These are phyloP conservation scores for Scaptomyza hsui DNA, from an alignment of 1,140 invertebrate species.

Conservation along the genomic window DNA sequence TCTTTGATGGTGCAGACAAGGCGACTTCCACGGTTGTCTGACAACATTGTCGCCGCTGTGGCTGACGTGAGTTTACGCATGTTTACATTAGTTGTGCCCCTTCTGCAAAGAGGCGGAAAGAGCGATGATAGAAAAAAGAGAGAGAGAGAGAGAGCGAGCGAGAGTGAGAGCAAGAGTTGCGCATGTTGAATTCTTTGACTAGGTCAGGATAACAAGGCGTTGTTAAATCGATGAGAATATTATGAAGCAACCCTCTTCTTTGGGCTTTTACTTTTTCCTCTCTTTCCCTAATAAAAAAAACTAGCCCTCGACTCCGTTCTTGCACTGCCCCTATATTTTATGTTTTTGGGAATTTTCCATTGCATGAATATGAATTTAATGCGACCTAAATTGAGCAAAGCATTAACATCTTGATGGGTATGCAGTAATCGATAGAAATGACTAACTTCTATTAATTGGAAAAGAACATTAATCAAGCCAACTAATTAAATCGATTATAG, in stretches of 20 bases:
- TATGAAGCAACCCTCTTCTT: constrained; percentile 23
- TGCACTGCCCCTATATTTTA: neutral
- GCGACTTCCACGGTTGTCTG: constrained; percentile 5
- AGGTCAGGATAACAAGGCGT: constrained; percentile 62
- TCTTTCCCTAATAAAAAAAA: neutral
- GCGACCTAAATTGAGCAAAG: neutral
- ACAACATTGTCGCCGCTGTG: constrained; percentile 11
- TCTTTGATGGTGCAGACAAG: constrained; percentile 23
- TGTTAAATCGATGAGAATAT: constrained; percentile 71
- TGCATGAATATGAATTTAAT: constrained; percentile 37
- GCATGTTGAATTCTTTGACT: constrained; percentile 53
- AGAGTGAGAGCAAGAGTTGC: constrained; percentile 30
- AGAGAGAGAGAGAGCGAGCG: constrained; percentile 7
- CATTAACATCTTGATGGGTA: neutral
- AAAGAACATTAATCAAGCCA: too few relatives aligned
- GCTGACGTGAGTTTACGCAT: constrained; percentile 59
- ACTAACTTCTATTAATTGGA: too few relatives aligned
- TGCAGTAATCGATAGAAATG: neutral
- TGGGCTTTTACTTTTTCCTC: neutral
- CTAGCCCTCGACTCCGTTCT: constrained; percentile 14
- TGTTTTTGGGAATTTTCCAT: constrained; percentile 72
- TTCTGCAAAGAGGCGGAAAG: neutral
- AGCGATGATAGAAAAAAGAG: too few relatives aligned
- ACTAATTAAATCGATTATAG: too few relatives aligned
- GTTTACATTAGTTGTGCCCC: constrained; percentile 10